phyloP scores from a whole-genome alignment of 2,888 invertebrate species.

The Gari tellinella region DNA sequence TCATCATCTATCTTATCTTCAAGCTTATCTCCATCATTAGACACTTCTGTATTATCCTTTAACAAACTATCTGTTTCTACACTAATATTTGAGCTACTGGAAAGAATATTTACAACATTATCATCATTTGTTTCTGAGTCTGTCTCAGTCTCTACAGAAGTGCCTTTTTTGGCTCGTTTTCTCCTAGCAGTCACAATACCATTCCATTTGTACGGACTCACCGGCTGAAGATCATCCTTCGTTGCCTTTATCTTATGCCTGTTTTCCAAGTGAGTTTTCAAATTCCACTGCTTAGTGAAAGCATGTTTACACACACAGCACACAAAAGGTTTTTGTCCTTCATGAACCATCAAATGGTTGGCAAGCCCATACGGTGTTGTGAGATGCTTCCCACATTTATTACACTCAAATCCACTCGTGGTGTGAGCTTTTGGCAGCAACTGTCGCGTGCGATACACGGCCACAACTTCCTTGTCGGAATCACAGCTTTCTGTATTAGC shows the following conservation, averaged over 20 bases:
- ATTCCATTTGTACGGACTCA: slow-evolving; percentile 38
- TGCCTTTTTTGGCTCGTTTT: slow-evolving; percentile 4
- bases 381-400: slow-evolving; percentile 50
- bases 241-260: slow-evolving; percentile 50
- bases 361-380: slow-evolving; percentile 53
- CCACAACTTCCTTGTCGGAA: slow-evolving; percentile 13
- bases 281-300: slow-evolving; percentile 57
- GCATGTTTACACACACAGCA: slow-evolving; percentile 53
- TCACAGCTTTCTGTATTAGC: slow-evolving; percentile 4
- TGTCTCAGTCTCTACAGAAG: slow-evolving; percentile 1
- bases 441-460: slow-evolving; percentile 40
- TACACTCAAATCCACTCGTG: slow-evolving; percentile 48
- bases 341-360: slow-evolving; percentile 59
- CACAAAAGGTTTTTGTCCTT: slow-evolving; percentile 56
- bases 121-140: too few relatives aligned
- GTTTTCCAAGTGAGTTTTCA: slow-evolving; percentile 55
- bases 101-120: too few relatives aligned
- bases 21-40: too few relatives aligned
- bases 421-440: slow-evolving; percentile 40
- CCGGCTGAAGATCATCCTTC: slow-evolving; percentile 44
- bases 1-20: too few relatives aligned
- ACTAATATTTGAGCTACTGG: too few relatives aligned
- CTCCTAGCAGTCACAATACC: slow-evolving; percentile 8
- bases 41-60: too few relatives aligned
- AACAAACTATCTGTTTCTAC: too few relatives aligned